Percentiles rank a stretch among this genome's conserved stretches.
phyloP scores from a whole-genome alignment of 2,113 vertebrate species.

The Nannobrachium achirus region DNA sequence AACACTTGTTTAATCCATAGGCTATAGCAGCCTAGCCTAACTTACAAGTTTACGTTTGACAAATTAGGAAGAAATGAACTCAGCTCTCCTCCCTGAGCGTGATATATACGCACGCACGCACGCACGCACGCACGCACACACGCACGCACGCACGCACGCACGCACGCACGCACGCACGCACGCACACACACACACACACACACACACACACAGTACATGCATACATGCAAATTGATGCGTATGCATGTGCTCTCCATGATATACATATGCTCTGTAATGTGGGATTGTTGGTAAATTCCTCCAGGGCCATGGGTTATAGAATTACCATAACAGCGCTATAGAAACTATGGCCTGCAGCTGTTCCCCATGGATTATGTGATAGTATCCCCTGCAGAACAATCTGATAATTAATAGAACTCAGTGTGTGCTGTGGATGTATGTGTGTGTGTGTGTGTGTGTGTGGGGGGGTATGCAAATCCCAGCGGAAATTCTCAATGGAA shows the following conservation, averaged over 20 bases:
- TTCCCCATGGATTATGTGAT: conserved; percentile 3
- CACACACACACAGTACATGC: neutral
- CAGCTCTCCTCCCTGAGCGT: too few relatives aligned
- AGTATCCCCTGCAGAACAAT: neutral
- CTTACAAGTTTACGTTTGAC: too few relatives aligned
- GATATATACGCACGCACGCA: too few relatives aligned
- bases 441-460: neutral
- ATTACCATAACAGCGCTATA: neutral
- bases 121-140: conserved; percentile 13
- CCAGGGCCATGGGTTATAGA: neutral
- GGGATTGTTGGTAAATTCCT: neutral
- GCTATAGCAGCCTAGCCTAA: too few relatives aligned
- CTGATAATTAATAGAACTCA: conserved; percentile 1
- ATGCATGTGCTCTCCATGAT: neutral
- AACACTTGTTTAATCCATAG: too few relatives aligned
- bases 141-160: conserved; percentile 6
- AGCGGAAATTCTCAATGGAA: neutral
- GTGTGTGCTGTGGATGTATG: too few relatives aligned
- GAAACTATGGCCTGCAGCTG: conserved; percentile 5
- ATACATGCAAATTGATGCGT: neutral
- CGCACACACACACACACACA: neutral
- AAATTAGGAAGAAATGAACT: too few relatives aligned
- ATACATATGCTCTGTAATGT: neutral
- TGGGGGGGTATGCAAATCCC: neutral
- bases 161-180: conserved; percentile 2